Evolutionary conservation across 2,888 invertebrate genomes (phyloP).

Genomic region (Pharmacophagus antenor): DNA sequence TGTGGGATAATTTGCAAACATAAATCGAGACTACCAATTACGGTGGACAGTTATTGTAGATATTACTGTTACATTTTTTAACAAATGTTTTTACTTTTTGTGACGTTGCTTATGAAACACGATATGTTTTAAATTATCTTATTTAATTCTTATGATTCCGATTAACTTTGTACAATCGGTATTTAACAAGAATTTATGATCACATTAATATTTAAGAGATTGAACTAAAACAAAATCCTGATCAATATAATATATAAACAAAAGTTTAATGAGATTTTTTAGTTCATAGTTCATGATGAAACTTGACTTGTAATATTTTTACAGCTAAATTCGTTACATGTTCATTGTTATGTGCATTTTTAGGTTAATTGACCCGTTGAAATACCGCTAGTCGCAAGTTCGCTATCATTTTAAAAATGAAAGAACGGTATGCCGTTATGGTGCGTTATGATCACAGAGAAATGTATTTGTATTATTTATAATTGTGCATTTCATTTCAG

Average conservation of each 20-base stretch:
- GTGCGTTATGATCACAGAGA: conserved; percentile 31
- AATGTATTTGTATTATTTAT: conserved; percentile 23
- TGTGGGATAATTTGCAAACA: conserved; percentile 28
- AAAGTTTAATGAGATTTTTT: background rate
- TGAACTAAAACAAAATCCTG: too few relatives aligned
- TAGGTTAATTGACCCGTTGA: conserved; percentile 31
- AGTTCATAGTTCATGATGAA: background rate
- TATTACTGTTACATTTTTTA: too few relatives aligned
- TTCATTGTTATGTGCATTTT: conserved; percentile 29
- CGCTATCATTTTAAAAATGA: conserved; percentile 29
- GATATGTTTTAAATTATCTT: too few relatives aligned
- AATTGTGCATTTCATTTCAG: background rate
- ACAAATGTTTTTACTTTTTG: too few relatives aligned
- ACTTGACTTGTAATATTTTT: background rate
- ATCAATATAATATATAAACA: background rate
- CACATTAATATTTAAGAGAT: too few relatives aligned
- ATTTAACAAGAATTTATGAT: too few relatives aligned
- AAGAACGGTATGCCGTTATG: conserved; percentile 29
- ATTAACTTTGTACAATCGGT: too few relatives aligned
- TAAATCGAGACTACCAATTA: background rate
- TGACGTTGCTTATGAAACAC: too few relatives aligned
- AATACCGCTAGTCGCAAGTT: conserved; percentile 30
- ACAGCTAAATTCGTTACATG: conserved; percentile 22
- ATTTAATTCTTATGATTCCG: too few relatives aligned
- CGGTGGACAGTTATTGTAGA: background rate